Evolutionary conservation across 2,113 vertebrate species (phyloP).

Genomic region (Pleuronectes platessa): DNA sequence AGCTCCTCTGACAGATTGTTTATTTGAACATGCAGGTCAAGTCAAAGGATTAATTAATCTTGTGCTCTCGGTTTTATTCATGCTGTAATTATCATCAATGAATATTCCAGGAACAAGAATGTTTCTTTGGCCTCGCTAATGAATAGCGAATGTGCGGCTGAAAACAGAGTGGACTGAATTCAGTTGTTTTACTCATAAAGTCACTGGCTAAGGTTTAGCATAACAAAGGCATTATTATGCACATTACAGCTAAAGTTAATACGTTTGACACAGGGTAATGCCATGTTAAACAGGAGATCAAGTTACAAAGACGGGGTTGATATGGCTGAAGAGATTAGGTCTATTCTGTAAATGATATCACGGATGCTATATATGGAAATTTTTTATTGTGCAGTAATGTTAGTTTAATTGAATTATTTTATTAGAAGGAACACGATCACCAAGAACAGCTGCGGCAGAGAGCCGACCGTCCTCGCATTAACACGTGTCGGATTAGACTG

Average conservation of each 20-base stretch:
- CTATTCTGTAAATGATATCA: not conserved
- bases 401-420: slow-evolving; percentile 7
- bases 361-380: not conserved
- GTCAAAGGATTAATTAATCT: slow-evolving; percentile 26
- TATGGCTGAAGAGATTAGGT: not conserved
- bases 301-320: not conserved
- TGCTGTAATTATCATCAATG: slow-evolving; percentile 20
- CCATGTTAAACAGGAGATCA: not conserved
- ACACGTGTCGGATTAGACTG: slow-evolving; percentile 23
- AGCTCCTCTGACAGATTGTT: slow-evolving; percentile 1
- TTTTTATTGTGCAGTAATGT: slow-evolving; percentile 3
- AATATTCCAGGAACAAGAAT: not conserved
- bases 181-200: not conserved
- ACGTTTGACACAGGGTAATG: not conserved
- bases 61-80: not conserved
- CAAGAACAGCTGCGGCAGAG: slow-evolving; percentile 2
- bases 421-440: not conserved
- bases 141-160: not conserved
- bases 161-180: not conserved
- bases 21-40: slow-evolving; percentile 13
- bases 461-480: slow-evolving; percentile 1
- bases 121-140: not conserved
- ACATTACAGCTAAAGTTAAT: not conserved
- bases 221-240: not conserved
- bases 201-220: slow-evolving; percentile 3